Base-by-base conservation (phyloP, 1,140 invertebrate genomes). In the Colletes latitarsis region DNA sequence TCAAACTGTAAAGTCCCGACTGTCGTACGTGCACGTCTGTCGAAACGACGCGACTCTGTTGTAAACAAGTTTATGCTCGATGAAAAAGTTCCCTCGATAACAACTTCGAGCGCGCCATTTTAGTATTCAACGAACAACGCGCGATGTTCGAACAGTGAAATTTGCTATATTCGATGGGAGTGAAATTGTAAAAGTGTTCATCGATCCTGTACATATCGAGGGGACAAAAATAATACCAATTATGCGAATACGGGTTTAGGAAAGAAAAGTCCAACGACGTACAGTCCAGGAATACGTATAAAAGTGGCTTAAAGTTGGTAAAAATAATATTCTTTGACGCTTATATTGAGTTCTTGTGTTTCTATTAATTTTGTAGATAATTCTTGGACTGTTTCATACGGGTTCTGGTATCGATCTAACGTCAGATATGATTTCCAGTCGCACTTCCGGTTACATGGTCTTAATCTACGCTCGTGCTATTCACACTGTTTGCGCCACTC, bases 41-140 rank as follows among this genome's bases (percentile, higher is more conserved):
- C 57, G 30, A 46, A 74, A 79, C 62, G 49, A 49, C 77, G 39
- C 5, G 14, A 58, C 62, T 74, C 10, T 14, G 62, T 67, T 74
- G 43, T n/a, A 67, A 73, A 52, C 62, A 67, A 57, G 77, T 67
- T 80, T 74, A 66, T 15, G 58, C 43, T 74, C 41, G 57, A 67
- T 74, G 71, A 80, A 72, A 78, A 78, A 57, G 68, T 78, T 72
- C 8, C n/a, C 43, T 1, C 60, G 68, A 78, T 78, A 64, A 46
- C 62, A 78, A 63, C 49, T 78, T 72, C 8, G 17, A 41, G 6
- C 15, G 12, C 3, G n/a, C 58, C 58, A 60, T 19, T 46, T 43
- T 6, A 12, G 15, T 72, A 52, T 64, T 14, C 68, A 72, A 55
- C 64, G 52, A 19, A 12, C 14, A 1, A n/a, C 10, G 4, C 15